Conservation (phyloP, 2,113 vertebrate genomes). For the Psilopogon haemacephalus region DNA sequence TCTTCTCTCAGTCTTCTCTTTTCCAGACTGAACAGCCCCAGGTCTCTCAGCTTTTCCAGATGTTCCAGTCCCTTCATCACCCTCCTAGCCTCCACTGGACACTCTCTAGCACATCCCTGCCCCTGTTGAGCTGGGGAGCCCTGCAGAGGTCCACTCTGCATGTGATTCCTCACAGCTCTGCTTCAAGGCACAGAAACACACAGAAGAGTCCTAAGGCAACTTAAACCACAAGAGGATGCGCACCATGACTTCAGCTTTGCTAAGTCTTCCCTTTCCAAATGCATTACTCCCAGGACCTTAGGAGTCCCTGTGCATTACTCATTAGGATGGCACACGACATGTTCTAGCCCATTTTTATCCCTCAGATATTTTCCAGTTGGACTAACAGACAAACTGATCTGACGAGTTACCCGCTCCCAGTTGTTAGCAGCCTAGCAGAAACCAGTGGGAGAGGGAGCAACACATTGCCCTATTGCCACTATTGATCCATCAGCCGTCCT, state of each 20-base stretch:
- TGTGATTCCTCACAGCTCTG: accelerated
- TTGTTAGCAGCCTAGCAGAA: neutral
- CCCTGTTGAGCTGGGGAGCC: too few species aligned
- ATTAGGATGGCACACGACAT: accelerated
- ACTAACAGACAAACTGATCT: neutral
- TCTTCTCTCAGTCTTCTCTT: too few species aligned
- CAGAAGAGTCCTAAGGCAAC: accelerated
- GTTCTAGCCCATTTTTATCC: neutral
- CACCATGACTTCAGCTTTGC: accelerated
- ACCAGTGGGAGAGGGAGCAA: neutral
- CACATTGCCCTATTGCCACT: neutral
- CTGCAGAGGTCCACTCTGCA: accelerated
- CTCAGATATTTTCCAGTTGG: accelerated
- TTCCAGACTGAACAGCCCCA: too few species aligned
- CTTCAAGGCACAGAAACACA: neutral
- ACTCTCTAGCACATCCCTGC: too few species aligned
- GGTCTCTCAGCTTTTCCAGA: too few species aligned
- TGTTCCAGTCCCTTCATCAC: too few species aligned
- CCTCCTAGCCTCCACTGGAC: too few species aligned
- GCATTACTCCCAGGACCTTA: neutral
- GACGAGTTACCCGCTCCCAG: neutral
- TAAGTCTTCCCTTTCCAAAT: neutral
- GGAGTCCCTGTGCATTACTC: neutral
- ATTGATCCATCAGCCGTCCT: neutral
- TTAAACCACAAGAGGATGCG: neutral